These are phyloP conservation scores for Eubasilissa splendida DNA, from an alignment of 2,888 invertebrate genomes.

Conservation along the genomic window DNA sequence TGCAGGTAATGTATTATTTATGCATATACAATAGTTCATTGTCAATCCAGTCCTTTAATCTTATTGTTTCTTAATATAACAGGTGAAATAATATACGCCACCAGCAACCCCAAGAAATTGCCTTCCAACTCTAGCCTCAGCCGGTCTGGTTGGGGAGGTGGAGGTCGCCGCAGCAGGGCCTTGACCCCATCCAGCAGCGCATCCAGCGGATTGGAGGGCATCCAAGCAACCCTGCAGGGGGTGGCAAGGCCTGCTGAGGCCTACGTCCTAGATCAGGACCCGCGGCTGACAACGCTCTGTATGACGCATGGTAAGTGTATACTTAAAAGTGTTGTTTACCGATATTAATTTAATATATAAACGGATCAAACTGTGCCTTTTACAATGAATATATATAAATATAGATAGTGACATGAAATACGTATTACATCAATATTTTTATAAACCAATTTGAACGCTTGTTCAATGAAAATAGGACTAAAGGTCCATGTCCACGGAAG, in stretches of 20 bases:
- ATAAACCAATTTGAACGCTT: too few species aligned
- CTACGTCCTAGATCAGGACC: constrained; percentile 66
- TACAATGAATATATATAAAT: background rate
- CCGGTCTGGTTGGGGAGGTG: constrained; percentile 52
- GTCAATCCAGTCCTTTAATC: background rate
- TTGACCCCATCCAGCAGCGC: constrained; percentile 57
- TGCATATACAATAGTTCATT: background rate
- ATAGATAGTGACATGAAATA: too few species aligned
- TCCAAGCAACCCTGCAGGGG: constrained; percentile 66
- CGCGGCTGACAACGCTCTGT: constrained; percentile 66
- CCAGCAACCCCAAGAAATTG: constrained; percentile 60
- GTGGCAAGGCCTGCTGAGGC: constrained; percentile 66
- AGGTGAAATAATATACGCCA: constrained; percentile 70
- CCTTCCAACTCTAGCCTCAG: constrained; percentile 57
- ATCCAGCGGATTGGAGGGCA: constrained; percentile 59
- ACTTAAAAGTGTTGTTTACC: background rate
- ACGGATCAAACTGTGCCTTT: background rate
- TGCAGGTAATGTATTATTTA: background rate
- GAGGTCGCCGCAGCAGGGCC: constrained; percentile 54
- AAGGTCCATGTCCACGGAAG: too few species aligned
- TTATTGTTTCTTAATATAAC: background rate
- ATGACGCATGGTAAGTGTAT: constrained; percentile 65
- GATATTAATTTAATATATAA: background rate
- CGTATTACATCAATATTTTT: too few species aligned
- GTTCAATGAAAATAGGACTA: too few species aligned